phyloP scores from a whole-genome alignment of 2,113 vertebrate genomes.

The Alexandromys fortis region DNA sequence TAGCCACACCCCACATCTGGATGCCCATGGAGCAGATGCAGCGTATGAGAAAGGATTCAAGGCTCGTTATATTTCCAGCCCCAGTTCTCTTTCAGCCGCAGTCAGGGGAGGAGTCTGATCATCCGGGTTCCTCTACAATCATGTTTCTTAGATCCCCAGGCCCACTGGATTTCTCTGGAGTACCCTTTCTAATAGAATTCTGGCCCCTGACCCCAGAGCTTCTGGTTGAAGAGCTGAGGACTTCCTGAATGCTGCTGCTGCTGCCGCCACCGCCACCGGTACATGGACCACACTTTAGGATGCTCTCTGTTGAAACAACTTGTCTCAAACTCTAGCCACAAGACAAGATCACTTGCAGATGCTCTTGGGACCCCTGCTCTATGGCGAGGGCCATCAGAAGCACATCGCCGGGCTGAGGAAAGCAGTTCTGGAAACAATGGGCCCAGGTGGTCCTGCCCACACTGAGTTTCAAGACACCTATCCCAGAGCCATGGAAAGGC shows the following conservation, averaged over 20 bases:
- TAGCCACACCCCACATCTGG: not conserved
- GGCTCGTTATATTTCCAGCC: not conserved
- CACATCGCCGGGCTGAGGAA: fast-evolving
- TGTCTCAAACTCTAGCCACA: not conserved
- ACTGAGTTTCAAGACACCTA: not conserved
- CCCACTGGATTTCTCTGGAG: not conserved
- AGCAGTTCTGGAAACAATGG: not conserved
- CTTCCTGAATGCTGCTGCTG: too few relatives aligned
- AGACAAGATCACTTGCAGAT: not conserved
- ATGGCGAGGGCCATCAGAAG: not conserved
- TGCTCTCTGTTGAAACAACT: not conserved
- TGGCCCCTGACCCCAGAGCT: not conserved
- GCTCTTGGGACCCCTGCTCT: not conserved
- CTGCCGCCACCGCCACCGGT: not conserved
- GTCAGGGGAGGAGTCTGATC: not conserved
- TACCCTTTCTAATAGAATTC: not conserved
- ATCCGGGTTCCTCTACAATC: not conserved
- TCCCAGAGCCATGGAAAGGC: not conserved
- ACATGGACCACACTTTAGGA: not conserved
- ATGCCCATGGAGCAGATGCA: not conserved
- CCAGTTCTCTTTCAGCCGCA: not conserved
- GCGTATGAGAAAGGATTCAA: not conserved
- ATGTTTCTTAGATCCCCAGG: not conserved
- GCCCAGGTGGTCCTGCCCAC: not conserved
- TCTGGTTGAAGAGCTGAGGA: not conserved